A percentile compares a stretch with the other conserved stretches of the same genome.
Conservation (phyloP, 1,140 invertebrate species). For the Drosophila melanica region DNA sequence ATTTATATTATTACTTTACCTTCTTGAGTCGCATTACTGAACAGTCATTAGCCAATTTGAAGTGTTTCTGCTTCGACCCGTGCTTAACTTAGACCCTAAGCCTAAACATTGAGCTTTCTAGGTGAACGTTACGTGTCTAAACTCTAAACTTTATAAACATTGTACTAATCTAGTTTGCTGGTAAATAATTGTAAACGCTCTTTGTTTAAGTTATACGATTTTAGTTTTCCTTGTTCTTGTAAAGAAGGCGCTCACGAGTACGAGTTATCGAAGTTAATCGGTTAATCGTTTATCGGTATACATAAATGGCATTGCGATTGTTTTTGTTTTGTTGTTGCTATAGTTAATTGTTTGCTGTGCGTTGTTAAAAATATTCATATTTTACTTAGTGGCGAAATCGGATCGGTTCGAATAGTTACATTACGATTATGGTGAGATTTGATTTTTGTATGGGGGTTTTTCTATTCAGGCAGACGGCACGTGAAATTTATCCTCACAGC, state of each 20-base stretch:
- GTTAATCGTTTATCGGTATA: constrained; percentile 23
- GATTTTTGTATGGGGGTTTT: constrained; percentile 1
- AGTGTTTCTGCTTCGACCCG: background rate
- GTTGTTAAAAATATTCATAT: constrained; percentile 34
- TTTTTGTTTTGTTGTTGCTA: constrained; percentile 28
- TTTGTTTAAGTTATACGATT: constrained; percentile 29
- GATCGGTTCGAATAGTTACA: constrained; percentile 20
- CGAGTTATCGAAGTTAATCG: constrained; percentile 4
- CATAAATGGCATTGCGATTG: constrained; percentile 49
- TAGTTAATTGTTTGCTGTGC: constrained; percentile 59
- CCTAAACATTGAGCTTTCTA: constrained; percentile 42
- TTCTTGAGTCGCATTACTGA: constrained; percentile 25
- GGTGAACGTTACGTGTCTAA: constrained; percentile 13
- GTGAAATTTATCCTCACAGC: constrained; percentile 44
- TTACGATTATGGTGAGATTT: constrained; percentile 19
- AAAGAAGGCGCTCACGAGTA: constrained; percentile 50
- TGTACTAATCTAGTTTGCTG: constrained; percentile 56
- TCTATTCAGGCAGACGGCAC: constrained; percentile 38
- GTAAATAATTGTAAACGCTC: constrained; percentile 61
- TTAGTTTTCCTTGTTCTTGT: constrained; percentile 36
- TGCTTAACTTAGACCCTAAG: background rate
- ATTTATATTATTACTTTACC: constrained; percentile 33
- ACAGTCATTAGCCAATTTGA: constrained; percentile 15
- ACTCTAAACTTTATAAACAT: constrained; percentile 36
- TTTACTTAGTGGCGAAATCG: constrained; percentile 26